A percentile compares a stretch with the other conserved stretches of the same genome.
Conservation (phyloP, 2,113 vertebrate species). For the Ivindomyrus marchei region DNA sequence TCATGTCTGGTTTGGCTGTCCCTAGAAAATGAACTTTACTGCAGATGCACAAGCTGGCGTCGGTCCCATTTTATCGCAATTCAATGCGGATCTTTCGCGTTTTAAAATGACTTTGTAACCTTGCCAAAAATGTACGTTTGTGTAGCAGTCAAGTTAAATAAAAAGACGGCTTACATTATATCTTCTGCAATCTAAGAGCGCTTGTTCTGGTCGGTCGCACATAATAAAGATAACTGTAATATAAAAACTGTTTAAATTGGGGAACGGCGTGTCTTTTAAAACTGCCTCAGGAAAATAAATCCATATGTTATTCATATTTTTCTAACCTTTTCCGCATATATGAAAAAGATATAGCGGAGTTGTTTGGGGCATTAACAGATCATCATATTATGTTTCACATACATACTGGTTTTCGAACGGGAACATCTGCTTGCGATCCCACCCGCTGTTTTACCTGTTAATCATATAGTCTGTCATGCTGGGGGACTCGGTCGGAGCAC, state of each 20-base stretch:
- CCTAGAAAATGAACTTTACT: neutral
- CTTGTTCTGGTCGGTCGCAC: neutral
- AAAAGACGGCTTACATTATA: neutral
- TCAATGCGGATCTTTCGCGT: neutral
- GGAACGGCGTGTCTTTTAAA: neutral
- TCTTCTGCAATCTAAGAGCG: neutral
- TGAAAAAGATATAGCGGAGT: neutral
- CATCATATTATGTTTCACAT: neutral
- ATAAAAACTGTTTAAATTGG: neutral
- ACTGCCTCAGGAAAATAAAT: neutral
- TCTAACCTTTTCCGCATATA: neutral
- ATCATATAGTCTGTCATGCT: neutral
- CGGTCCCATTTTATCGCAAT: neutral
- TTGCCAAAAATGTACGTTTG: neutral
- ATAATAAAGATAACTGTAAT: neutral
- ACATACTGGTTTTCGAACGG: neutral
- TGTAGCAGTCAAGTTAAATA: neutral
- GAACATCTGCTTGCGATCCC: neutral
- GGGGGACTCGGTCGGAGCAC: neutral
- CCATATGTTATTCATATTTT: neutral
- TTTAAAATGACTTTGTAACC: neutral
- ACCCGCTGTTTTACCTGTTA: neutral
- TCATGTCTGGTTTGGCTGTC: neutral
- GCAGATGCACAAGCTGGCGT: neutral
- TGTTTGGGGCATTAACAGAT: neutral